Evolutionary conservation across 2,113 vertebrate genomes (phyloP).

Genomic region (Arothron firmamentum): DNA sequence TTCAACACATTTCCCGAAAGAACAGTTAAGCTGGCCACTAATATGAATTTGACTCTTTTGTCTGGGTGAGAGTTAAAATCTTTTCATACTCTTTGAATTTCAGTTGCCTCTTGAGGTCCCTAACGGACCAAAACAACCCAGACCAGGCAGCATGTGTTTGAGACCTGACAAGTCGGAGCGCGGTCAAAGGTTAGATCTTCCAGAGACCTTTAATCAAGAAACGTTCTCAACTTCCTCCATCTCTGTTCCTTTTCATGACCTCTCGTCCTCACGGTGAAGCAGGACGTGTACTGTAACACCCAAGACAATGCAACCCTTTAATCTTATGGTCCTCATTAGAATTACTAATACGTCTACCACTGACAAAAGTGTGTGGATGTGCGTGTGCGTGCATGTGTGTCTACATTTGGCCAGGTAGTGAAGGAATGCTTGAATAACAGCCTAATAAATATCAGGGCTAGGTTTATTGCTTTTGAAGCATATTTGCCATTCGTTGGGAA

Average conservation of each 20-base stretch:
- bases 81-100: constrained; percentile 26
- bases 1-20: no score
- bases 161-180: constrained; percentile 36
- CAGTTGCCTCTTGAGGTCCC: constrained; percentile 38
- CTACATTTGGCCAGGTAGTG: constrained; percentile 48
- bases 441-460: constrained; percentile 76
- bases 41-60: constrained; percentile 42
- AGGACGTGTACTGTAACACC: constrained; percentile 71
- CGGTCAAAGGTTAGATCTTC: constrained; percentile 76
- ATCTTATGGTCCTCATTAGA: constrained; percentile 75
- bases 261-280: constrained; percentile 60
- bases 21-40: neutral
- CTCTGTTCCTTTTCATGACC: constrained; percentile 65
- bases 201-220: constrained; percentile 77
- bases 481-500: constrained; percentile 75
- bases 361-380: constrained; percentile 54
- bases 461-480: constrained; percentile 79
- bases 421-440: constrained; percentile 75
- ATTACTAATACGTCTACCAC: constrained; percentile 71
- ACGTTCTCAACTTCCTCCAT: constrained; percentile 72
- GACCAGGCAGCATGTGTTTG: constrained; percentile 30
- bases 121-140: constrained; percentile 24
- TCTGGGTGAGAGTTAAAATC: constrained; percentile 27
- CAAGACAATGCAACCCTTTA: constrained; percentile 67
- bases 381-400: constrained; percentile 23